Evolutionary conservation across 2,113 vertebrate genomes (phyloP), one percentile per base, ranked within the genome.

Genomic region (Sapayoa aenigma): DNA sequence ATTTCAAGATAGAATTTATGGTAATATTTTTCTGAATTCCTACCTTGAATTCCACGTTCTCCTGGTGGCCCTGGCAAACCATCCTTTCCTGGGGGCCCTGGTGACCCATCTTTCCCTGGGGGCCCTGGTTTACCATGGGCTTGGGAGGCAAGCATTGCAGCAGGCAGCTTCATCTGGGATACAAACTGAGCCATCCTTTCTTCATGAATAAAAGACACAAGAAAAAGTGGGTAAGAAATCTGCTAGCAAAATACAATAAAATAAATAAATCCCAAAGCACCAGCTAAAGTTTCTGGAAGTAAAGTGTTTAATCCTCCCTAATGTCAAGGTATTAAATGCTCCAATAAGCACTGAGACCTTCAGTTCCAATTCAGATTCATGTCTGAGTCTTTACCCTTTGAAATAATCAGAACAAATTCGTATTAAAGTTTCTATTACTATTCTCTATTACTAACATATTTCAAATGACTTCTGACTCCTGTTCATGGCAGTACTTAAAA

Each of bases 41-140:
- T 99, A 99, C 99, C 99, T 99, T 99, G 99, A 88, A 98, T 95
- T 71, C 99, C 99, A 53, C 98, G 98, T 86, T 99, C 98, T 97
- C 99, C 99, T 72, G 98, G 98, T 13, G 98, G 97, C 28, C 99
- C 99, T 44, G 99, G 98, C 79, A 98, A 97, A 18, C 99, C 99
- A 16, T 99, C 98, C 68, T 98, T 98, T 88, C 99, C 99, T 31
- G 99, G 98, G 23, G 98, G 98, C 23, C 99, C 99, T 39, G 99
- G 99, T 68, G 98, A 96, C 11, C 99, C 99, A 53, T 99, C 98
- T 83, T 98, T 99, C 85, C 99, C 99, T 47, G 99, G 98, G 24
- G 98, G 98, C 25, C 99, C 99, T 65, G 99, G 99, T 83, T 98
- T 98, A 14, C 99, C 99, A 27, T 98, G 98, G 65, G 98, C 77